Conservation (phyloP, 1,140 invertebrate genomes). For the Marisa cornuarietis region DNA sequence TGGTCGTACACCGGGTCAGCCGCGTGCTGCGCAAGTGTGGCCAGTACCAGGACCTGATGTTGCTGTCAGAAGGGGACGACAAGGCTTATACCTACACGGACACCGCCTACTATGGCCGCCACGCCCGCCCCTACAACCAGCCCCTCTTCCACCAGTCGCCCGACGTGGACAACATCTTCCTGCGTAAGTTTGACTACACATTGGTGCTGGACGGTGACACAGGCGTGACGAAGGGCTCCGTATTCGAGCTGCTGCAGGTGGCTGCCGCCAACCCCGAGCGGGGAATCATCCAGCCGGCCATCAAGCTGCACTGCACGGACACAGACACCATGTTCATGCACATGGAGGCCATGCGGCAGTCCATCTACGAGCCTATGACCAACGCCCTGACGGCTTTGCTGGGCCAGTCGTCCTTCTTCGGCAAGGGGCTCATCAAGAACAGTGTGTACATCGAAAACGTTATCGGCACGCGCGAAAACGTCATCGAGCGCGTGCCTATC, state of each 20-base stretch:
- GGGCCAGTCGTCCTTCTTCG: constrained; percentile 56
- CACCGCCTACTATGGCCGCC: constrained; percentile 43
- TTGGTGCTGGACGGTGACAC: constrained; percentile 59
- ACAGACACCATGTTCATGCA: constrained; percentile 59
- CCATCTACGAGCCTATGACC: constrained; percentile 56
- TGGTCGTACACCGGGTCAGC: constrained; percentile 58
- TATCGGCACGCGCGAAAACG: constrained; percentile 49
- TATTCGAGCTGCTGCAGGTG: constrained; percentile 49
- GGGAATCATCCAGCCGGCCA: constrained; percentile 59
- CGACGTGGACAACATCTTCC: constrained; percentile 53
- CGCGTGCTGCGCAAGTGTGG: constrained; percentile 59
- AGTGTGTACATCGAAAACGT: constrained; percentile 56
- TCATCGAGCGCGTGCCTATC: constrained; percentile 59
- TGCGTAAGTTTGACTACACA: constrained; percentile 57
- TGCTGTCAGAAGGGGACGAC: constrained; percentile 54
- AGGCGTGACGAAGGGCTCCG: constrained; percentile 44
- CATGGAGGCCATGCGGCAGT: constrained; percentile 52
- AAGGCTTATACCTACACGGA: constrained; percentile 56
- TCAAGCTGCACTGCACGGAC: constrained; percentile 48
- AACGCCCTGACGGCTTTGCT: constrained; percentile 55
- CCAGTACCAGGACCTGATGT: constrained; percentile 61
- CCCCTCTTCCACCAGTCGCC: constrained; percentile 51
- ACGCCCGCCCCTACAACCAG: constrained; percentile 44
- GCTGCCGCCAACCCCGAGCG: constrained; percentile 58
- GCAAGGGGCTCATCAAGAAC: constrained; percentile 58